A percentile compares a stretch with the other conserved stretches of the same genome.
Conservation (phyloP, 2,797 vertebrate genomes). For the Taenioides sp. region DNA sequence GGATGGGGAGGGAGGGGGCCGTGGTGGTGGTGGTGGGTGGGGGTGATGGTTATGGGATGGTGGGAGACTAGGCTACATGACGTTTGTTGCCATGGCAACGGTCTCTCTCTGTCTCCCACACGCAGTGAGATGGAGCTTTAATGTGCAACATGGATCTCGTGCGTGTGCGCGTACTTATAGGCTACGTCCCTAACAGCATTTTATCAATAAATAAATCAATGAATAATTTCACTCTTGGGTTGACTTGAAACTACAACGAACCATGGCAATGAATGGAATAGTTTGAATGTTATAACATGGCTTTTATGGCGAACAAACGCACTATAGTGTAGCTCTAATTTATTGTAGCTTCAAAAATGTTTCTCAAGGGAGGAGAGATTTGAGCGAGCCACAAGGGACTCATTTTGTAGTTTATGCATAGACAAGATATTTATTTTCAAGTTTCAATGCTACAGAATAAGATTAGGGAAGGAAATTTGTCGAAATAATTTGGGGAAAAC, state of each 20-base stretch:
- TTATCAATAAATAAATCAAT: conserved; percentile 51
- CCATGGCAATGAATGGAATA: conserved; percentile 34
- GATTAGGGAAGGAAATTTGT: neutral
- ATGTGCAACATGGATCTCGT: conserved; percentile 30
- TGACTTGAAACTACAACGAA: conserved; percentile 47
- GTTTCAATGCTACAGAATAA: neutral
- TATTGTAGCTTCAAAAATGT: conserved; percentile 14
- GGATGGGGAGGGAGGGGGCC: conserved; percentile 27
- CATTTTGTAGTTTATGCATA: neutral
- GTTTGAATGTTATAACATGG: conserved; percentile 20
- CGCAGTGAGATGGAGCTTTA: conserved; percentile 65
- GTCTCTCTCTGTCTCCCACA: conserved; percentile 75
- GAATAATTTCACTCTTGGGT: conserved; percentile 31
- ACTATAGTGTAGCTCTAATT: conserved; percentile 21
- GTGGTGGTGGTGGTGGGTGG: conserved; percentile 14
- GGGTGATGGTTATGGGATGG: conserved; percentile 42
- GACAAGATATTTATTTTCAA: neutral
- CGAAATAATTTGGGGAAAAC: neutral
- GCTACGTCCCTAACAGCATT: conserved; percentile 45
- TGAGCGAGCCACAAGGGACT: conserved; percentile 20
- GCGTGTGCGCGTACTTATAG: conserved; percentile 19
- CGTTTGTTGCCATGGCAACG: conserved; percentile 79
- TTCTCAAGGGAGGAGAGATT: conserved; percentile 4
- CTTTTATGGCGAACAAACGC: conserved; percentile 10
- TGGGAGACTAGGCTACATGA: conserved; percentile 73